Base-by-base conservation (phyloP, 1,140 invertebrate species). In the Zophobas atratus region DNA sequence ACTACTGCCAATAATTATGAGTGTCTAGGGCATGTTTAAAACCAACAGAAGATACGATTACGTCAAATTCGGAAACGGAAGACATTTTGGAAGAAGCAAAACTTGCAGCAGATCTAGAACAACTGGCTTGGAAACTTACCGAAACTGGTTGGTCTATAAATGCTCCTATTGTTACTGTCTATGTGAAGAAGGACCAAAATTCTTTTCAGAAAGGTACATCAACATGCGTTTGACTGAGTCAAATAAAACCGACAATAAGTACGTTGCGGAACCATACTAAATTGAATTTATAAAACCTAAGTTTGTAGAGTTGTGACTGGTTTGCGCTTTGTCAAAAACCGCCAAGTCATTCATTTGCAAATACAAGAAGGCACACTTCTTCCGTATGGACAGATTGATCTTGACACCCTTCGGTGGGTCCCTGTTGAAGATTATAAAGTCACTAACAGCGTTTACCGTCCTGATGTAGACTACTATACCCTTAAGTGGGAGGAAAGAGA, bases 151-250 rank as follows among this genome's bases (percentile, higher is more conserved):
- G 0, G 91, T 95, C 76, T 94, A 91, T 89, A 94, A 96, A 84
- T 96, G 95, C 87, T 94, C 94, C 38, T 96, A 96, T 84, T 97
- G 95, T 84, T 91, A 96, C 82, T 97, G 95, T 82, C 88, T 93
- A 39, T 97, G 95, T 85, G 95, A 96, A 83, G 94, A 95, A 82
- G 32, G 55, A 2, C 86, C 89, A 70, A 90, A 90, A 38, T 63
- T 87, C 0, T 88, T 87, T 70, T 93, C 93, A 1, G 92, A 96
- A 83, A 90, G 95, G 76, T 94, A 93, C 85, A 92, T 96, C 85
- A 96, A 93, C 86, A 87, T 96, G 60, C 86, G 89, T 55, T 88
- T 91, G 57, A 89, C 90, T 0, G 82, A 88, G 1, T 89, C 94
- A 2, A 57, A 32, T 57, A 57, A 6, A 35, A 57, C 20, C 32